Base-by-base conservation (phyloP, 2,797 vertebrate genomes). In the Podargus strigoides region DNA sequence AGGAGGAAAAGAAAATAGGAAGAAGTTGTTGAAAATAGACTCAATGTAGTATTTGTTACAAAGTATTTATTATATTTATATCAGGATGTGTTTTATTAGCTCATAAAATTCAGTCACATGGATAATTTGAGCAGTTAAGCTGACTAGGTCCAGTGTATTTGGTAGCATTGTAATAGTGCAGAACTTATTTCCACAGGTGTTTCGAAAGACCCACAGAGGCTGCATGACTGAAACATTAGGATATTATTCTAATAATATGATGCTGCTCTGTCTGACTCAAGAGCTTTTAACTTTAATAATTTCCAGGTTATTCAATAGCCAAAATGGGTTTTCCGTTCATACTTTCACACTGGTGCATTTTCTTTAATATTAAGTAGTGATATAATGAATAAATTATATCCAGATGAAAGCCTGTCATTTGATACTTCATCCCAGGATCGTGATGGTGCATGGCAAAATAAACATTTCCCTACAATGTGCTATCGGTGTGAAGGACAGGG, bases 231-330 rank as follows among this genome's bases (percentile, higher is more conserved):
- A 97, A 97, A 96, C 66, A 87, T 97, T 97, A 97, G 96, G 90
- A 67, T 98, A 96, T 98, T 97, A 97, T 97, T 98, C 64, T 97
- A 97, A 98, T 96, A 97, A 97, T 85, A 93, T 73, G 97, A 96
- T 97, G 95, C 92, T 97, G 83, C 95, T 93, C 88, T 93, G 94
- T 97, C 94, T 97, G 94, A 97, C 96, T 96, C 56, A 50, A 90
- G 93, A 97, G 94, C 96, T 97, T 97, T 98, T 96, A 96, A 95
- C 93, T 95, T 96, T 96, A 97, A 97, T 97, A 91, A 94, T 97
- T 98, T 98, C 96, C 97, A 97, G 94, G 92, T 95, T 97, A 97
- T 87, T 96, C 87, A 86, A 90, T 92, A 85, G 50, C 87, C 53
- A 83, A 92, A 96, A 97, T 95, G 75, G 36, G 55, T 93, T 98